Base-by-base conservation (phyloP, 2,797 vertebrate species). In the Sciurus vulgaris region DNA sequence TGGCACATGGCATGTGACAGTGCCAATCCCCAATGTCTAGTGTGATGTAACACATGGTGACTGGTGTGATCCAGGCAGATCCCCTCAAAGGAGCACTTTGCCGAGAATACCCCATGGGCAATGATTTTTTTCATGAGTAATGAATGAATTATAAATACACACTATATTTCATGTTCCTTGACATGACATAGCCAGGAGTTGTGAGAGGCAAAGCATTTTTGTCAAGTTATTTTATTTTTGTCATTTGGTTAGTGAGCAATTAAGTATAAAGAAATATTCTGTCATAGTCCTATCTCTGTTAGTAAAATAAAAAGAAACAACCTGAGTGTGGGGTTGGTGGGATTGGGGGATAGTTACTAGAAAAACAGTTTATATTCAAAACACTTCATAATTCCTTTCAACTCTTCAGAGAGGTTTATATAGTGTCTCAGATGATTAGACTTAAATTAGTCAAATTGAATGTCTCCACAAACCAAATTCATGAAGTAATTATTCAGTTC, bases 71-170 rank as follows among this genome's bases (percentile, higher is more conserved):
- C 38, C 85, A 90, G 73, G 63, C 93, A 44, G 76, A 89, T 35
- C 85, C 76, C 74, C 96, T 96, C 96, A 96, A 95, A 95, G 51
- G 81, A 91, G 63, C 15, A 7, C 26, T 88, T 67, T 70, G 88
- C 90, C 14, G 2, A 89, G 82, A 97, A 93, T 63, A 14, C 7
- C 59, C 90, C 35, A 61, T 49, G 67, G 97, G 91, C 77, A 94
- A 70, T 26, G 56, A 77, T 84, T 79, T 73, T 88, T 91, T 94
- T 82, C 96, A 72, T 1, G 22, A 44, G 73, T 74, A 97, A 96
- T 86, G 92, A 97, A 95, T 38, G 59, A 6, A 72, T 81, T 67
- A 89, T 41, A 85, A 97, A 95, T 88, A 92, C 61, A 86, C 38
- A 38, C 30, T 93, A 1, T 67, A 54, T 24, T 89, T 89, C 93